Percentiles rank a stretch among this genome's conserved stretches.
Conservation (phyloP, 2,113 vertebrate genomes). For the Siniperca chuatsi region DNA sequence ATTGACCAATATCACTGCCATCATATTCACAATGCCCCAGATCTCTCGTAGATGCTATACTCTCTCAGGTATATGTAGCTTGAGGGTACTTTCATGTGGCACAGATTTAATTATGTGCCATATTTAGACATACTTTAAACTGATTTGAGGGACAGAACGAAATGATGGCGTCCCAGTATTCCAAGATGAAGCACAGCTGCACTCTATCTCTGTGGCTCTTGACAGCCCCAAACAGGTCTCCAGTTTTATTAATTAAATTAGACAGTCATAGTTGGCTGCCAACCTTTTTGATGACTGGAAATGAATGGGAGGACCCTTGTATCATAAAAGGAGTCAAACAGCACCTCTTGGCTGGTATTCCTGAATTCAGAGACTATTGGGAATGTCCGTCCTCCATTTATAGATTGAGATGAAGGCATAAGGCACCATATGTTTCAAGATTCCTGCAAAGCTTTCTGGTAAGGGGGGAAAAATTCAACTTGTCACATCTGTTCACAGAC, state of each 20-base stretch:
- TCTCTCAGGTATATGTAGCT: constrained; percentile 71
- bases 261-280: constrained; percentile 85
- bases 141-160: constrained; percentile 69
- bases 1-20: constrained; percentile 50
- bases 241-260: constrained; percentile 92
- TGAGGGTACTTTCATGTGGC: constrained; percentile 66
- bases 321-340: constrained; percentile 88
- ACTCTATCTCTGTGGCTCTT: constrained; percentile 56
- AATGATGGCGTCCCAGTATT: constrained; percentile 61
- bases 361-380: constrained; percentile 87
- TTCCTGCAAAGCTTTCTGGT: constrained; percentile 92
- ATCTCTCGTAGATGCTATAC: constrained; percentile 64
- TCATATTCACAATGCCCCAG: constrained; percentile 65
- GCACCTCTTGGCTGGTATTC: constrained; percentile 88
- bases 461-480: constrained; percentile 93
- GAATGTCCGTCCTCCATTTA: constrained; percentile 90
- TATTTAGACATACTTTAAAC: constrained; percentile 78
- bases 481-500: constrained; percentile 93
- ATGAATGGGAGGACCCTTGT: constrained; percentile 69
- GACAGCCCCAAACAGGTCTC: constrained; percentile 64
- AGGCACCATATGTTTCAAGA: constrained; percentile 92
- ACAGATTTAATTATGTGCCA: constrained; percentile 79
- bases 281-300: constrained; percentile 79
- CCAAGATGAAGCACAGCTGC: constrained; percentile 55
- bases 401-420: constrained; percentile 87